Conservation (phyloP, 2,113 vertebrate genomes). For the Rostratula benghalensis region DNA sequence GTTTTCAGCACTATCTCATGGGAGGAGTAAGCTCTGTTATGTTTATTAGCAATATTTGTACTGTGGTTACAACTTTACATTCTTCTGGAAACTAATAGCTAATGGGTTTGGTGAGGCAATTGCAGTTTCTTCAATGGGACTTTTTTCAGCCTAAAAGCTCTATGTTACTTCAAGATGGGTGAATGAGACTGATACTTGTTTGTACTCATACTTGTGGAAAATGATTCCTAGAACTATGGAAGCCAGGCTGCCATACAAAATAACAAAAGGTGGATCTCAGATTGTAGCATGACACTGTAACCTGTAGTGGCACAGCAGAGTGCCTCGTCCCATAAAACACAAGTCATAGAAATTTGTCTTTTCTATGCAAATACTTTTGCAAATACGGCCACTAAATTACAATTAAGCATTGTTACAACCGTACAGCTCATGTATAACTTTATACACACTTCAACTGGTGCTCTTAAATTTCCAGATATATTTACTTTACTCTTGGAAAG, state of each 20-base stretch:
- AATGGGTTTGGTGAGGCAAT: not conserved
- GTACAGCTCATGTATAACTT: slow-evolving; percentile 14
- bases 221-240: not conserved
- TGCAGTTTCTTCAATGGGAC: not conserved
- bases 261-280: not conserved
- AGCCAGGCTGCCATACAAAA: not conserved
- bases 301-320: not conserved
- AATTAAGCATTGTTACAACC: not conserved
- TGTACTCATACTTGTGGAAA: not conserved
- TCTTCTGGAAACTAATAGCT: not conserved
- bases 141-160: not conserved
- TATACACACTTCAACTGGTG: slow-evolving; percentile 44
- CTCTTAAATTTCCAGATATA: slow-evolving; percentile 40
- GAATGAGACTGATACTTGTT: not conserved
- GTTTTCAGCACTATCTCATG: not conserved
- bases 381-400: not conserved
- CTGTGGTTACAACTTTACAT: not conserved
- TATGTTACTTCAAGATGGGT: not conserved
- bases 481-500: slow-evolving; percentile 46
- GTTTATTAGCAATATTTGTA: not conserved
- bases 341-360: not conserved
- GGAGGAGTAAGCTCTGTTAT: not conserved
- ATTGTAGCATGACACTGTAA: not conserved
- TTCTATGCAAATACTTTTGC: not conserved
- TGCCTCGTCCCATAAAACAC: not conserved